These are phyloP conservation scores for Gymnocypris eckloni DNA, from an alignment of 2,797 vertebrate genomes.

Conservation along the genomic window DNA sequence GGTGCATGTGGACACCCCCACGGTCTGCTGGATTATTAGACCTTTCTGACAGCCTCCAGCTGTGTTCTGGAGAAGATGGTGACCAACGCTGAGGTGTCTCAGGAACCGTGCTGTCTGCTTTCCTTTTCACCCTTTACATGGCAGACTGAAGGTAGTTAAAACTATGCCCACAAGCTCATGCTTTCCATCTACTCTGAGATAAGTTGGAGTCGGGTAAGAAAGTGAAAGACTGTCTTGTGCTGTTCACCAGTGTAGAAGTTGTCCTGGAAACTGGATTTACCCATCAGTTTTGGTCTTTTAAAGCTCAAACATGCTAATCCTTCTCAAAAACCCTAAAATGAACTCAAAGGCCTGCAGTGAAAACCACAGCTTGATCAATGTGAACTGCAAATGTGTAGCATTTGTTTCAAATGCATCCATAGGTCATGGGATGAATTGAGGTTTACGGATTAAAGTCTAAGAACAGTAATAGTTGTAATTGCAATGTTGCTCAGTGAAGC, in stretches of 20 bases:
- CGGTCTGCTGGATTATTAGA: neutral
- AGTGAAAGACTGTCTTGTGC: neutral
- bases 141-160: neutral
- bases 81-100: neutral
- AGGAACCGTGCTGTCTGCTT: neutral
- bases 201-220: neutral
- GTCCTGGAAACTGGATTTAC: neutral
- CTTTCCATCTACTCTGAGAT: neutral
- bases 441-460: neutral
- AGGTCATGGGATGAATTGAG: neutral
- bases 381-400: neutral
- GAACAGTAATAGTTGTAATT: neutral
- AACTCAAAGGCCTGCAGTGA: neutral
- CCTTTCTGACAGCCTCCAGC: constrained; percentile 1
- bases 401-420: neutral
- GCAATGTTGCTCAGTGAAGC: neutral
- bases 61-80: constrained; percentile 14
- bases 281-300: neutral
- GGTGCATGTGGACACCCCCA: neutral
- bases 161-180: neutral
- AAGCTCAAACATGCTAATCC: neutral
- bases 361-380: neutral
- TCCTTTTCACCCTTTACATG: constrained; percentile 11
- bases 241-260: neutral
- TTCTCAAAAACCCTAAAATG: neutral